Base-by-base conservation (phyloP, 2,113 vertebrate genomes). In the Tetraodon nigroviridis region DNA sequence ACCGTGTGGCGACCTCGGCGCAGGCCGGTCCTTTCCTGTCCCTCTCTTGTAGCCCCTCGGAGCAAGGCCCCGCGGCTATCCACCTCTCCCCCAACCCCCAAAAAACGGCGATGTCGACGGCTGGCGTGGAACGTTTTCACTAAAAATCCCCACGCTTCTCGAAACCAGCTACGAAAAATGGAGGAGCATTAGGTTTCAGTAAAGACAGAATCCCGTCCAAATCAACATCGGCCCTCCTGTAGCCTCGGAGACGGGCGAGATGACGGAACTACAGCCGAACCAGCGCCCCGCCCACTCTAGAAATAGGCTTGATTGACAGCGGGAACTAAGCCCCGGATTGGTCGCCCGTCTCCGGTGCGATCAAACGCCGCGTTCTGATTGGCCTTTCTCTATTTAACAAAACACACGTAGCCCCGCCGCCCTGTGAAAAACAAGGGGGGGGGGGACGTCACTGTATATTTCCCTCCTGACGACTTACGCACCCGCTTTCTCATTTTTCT, bases 251-350 rank as follows among this genome's bases (percentile, higher is more conserved):
- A 84, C 75, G 58, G 77, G 77, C 76, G 67, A 67, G 67, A 84
- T 82, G 86, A 87, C 81, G 84, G 84, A 88, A 88, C 87, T 88
- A 79, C 76, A 69, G 84, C 51, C 75, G n/a, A 64, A 55, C 10
- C 48, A 74, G 63, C 10, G 62, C 40, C 80, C 86, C 86, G 79
- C 90, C 87, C n/a, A 65, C 55, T 52, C 14, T 1, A 45, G 57
- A 61, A 51, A 58, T 7, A 19, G 51, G 15, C 19, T 19, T 70
- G 77, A 87, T 61, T 75, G 83, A 81, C 87, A 79, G 78, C 11
- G 12, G 0, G 0, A 29, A 4, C 21, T 5, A n/a, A 40, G 6
- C 10, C 5, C 13, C 5, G 1, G 67, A 87, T 88, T 88, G 86
- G 86, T 3, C 27, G n/a, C 3, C 11, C 51, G 12, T 41, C 17